A percentile compares a stretch with the other conserved stretches of the same genome.
These are phyloP conservation scores for Gerris lacustris DNA, from an alignment of 2,888 invertebrate species.

Conservation along the genomic window DNA sequence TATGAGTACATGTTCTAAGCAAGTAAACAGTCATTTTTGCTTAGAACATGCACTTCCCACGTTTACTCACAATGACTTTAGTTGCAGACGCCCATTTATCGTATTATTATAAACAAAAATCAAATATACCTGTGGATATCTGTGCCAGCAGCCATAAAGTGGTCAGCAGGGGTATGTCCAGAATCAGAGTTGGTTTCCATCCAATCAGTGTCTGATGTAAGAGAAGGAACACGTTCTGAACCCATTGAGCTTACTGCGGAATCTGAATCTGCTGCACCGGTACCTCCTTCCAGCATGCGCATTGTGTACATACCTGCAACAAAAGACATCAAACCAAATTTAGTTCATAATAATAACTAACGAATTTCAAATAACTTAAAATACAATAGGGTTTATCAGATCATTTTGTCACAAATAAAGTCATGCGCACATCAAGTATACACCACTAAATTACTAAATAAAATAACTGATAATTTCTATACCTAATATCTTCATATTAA, in stretches of 20 bases:
- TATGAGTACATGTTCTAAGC: no score
- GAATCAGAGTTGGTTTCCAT: constrained; percentile 78
- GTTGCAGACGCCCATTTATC: no score
- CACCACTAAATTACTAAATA: no score
- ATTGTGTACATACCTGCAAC: constrained; percentile 70
- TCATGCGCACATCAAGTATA: no score
- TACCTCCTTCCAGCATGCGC: constrained; percentile 60
- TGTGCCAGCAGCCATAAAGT: constrained; percentile 44
- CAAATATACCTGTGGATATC: constrained; percentile 44
- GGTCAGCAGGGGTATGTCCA: constrained; percentile 49
- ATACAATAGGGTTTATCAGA: no score
- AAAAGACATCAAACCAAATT: constrained; percentile 6
- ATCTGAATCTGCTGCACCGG: constrained; percentile 53
- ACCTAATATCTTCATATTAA: no score
- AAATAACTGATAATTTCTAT: no score
- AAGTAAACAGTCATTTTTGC: no score
- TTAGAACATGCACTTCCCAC: no score
- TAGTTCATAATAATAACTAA: neutral
- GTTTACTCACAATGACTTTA: no score
- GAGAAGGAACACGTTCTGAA: constrained; percentile 73
- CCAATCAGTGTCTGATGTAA: constrained; percentile 84
- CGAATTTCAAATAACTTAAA: neutral
- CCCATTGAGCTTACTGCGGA: constrained; percentile 89
- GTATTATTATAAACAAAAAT: no score
- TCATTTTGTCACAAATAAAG: no score